These are phyloP conservation scores for Phylloscopus trochiloides DNA, from an alignment of 2,113 vertebrate species.

Conservation along the genomic window DNA sequence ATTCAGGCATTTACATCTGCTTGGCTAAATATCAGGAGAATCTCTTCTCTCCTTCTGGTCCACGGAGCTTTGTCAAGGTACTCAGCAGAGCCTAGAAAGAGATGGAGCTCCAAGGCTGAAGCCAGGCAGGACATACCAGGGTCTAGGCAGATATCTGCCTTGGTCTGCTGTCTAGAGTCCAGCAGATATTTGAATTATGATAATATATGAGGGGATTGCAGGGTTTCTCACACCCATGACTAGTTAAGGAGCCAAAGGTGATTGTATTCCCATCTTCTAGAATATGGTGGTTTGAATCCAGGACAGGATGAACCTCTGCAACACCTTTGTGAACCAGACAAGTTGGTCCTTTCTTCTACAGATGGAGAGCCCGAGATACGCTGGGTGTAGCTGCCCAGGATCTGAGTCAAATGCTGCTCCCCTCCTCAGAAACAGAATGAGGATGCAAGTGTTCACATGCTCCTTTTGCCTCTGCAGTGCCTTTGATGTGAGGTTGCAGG, in stretches of 20 bases:
- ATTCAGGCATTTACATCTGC: background rate
- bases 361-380: background rate
- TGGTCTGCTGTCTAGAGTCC: background rate
- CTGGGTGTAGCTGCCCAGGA: constrained; percentile 22
- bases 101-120: background rate
- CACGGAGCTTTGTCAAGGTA: background rate
- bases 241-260: background rate
- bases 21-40: background rate
- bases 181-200: background rate
- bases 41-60: background rate
- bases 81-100: background rate
- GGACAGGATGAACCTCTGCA: background rate
- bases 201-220: background rate
- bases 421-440: background rate
- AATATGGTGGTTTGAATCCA: background rate
- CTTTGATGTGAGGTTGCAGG: constrained; percentile 26
- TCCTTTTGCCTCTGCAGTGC: background rate
- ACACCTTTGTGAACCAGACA: background rate
- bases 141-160: background rate
- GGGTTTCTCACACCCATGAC: background rate
- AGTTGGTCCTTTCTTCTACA: background rate
- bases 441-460: constrained; percentile 31
- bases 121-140: too few relatives aligned
- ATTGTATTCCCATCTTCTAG: background rate
- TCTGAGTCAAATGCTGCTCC: background rate